phyloP scores from a whole-genome alignment of 2,888 invertebrate genomes.

The Cylindroiulus punctatus region DNA sequence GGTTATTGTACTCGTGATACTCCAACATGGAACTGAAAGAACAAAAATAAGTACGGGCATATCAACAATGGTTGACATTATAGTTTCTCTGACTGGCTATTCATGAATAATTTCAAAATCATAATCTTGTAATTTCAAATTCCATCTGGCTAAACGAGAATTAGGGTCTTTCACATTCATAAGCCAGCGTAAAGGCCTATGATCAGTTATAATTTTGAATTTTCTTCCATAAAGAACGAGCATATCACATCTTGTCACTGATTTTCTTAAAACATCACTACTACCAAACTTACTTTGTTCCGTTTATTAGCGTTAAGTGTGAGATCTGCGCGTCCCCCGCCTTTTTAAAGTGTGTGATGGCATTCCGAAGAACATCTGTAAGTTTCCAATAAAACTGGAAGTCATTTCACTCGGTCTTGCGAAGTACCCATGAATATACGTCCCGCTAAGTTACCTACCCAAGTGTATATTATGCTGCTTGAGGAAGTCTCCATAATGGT shows the following conservation, averaged over 20 bases:
- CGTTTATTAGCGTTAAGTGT: constrained; percentile 23
- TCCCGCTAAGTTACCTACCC: constrained; percentile 52
- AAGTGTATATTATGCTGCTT: constrained; percentile 56
- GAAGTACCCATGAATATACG: not conserved
- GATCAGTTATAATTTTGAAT: not conserved
- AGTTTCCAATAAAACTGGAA: not conserved
- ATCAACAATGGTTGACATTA: no score
- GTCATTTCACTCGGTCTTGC: not conserved
- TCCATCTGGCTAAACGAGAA: not conserved
- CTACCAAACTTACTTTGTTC: constrained; percentile 33
- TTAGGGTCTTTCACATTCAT: not conserved
- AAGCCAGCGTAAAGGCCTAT: not conserved
- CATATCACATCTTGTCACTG: not conserved
- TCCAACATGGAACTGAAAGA: constrained; percentile 46
- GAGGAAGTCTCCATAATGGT: constrained; percentile 57
- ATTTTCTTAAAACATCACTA: not conserved
- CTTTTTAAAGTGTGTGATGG: constrained; percentile 50
- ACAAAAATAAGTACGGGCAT: not conserved
- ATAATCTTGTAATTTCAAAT: no score
- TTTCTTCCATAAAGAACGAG: no score
- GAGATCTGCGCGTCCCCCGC: constrained; percentile 44
- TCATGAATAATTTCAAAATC: not conserved
- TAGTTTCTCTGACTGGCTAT: no score
- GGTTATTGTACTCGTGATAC: constrained; percentile 57
- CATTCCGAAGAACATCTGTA: constrained; percentile 50